Base-by-base conservation (phyloP, 2,888 invertebrate genomes). In the Apodemia hepburni region DNA sequence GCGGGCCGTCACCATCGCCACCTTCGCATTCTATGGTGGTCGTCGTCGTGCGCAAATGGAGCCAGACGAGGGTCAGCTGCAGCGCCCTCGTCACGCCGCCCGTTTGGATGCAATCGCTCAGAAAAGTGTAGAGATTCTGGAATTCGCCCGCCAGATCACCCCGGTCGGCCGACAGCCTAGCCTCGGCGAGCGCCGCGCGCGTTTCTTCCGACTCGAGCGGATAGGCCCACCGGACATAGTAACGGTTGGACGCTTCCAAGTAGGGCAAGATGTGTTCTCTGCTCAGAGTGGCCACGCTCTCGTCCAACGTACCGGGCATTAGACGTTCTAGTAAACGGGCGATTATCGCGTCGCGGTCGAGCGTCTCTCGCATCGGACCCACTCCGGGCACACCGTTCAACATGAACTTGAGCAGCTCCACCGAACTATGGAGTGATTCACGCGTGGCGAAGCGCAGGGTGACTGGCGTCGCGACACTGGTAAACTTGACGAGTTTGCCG, bases 1-100 rank as follows among this genome's bases (percentile, higher is more conserved):
- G n/a, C 4, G 29, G 9, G 35, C 5, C 57, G 22, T 22, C 22
- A 29, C 4, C 57, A 6, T n/a, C 35, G 59, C 38, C 38, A 38
- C 38, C 18, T 59, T 59, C 18, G 18, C 59, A 59, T 59, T 59
- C 38, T 35, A 59, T 59, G 59, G 35, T n/a, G 38, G 59, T 59
- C 33, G 59, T 59, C 17, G 59, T 59, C 17, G 33, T 38, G 42
- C 59, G 59, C 59, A 59, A 38, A 35, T 59, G 38, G 33, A 59
- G 38, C 59, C 59, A 59, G n/a, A 59, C 59, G 17, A 59, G 59
- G 38, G 59, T 38, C 42, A 59, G 59, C 59, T 59, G 59, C 17
- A 59, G 33, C 59, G 38, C 59, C 35, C 59, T 59, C 29, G 38
- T 59, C 59, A 59, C 59, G 59, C 59, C 59, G 38, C 59, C 38